Evolutionary conservation across 2,888 invertebrate genomes (phyloP), one percentile per base, ranked within the genome.

Genomic region (Morinoia aosen): DNA sequence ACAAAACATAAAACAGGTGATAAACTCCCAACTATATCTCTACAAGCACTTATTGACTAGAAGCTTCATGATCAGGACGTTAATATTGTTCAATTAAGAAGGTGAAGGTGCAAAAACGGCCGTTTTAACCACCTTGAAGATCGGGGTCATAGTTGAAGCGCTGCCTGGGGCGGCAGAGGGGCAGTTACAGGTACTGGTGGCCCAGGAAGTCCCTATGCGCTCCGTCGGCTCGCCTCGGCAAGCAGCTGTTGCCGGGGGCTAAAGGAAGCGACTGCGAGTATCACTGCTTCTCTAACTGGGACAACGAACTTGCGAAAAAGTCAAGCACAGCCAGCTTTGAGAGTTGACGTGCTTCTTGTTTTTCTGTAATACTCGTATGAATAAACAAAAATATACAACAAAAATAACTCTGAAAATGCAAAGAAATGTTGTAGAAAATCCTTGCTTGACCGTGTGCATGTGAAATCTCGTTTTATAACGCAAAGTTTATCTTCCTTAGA

Each of bases 81-180:
- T 76, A 25, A 33, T 33, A 76, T 76, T 16, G 25, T 76, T 8
- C 19, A 33, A 76, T 76, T 19, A 76, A 76, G 25, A 16, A 33
- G 25, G 76, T 76, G 8, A 76, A 76, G 76, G 25, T 25, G 76
- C 76, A 76, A 76, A 76, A 57, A 16, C 48, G 12, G 91, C 91
- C 8, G 33, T n/a, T n/a, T 93, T 56, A 93, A 58, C 56, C 93
- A 57, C 93, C 93, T 93, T 39, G 93, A 93, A 57, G 93, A 93
- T 48, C 93, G 93, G 93, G 93, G 93, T 93, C 93, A 93, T 93
- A 93, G 93, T 93, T 93, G 93, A 93, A 93, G 93, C 57, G 57
- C 48, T 48, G 93, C 93, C 93, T 39, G 33, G 57, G 93, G 93
- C 93, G 93, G 93, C 93, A 93, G 93, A 93, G 57, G 57, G 57